Conservation (phyloP, 2,113 vertebrate species). For the Chloropsis hardwickii region DNA sequence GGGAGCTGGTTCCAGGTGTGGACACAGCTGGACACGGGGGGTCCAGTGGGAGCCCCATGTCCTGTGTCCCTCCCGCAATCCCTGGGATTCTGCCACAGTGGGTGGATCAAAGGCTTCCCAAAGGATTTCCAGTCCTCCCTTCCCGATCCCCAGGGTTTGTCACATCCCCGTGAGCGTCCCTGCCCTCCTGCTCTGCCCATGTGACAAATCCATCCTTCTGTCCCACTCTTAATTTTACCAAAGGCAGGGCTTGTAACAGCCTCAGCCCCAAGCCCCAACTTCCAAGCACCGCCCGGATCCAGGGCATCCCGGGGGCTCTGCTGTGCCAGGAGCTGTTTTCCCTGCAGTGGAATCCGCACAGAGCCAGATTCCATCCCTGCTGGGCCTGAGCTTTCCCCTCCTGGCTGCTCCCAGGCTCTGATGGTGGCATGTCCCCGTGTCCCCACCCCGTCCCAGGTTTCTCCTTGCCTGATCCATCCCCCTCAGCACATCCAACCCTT, state of each 20-base stretch:
- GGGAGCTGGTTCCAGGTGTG: background rate
- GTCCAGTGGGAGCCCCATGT: accelerated
- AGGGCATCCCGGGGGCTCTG: accelerated
- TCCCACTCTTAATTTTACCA: background rate
- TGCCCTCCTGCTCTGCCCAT: accelerated
- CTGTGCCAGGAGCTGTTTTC: background rate
- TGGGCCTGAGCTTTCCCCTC: background rate
- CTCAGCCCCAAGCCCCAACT: accelerated
- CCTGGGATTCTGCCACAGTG: background rate
- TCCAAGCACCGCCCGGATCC: accelerated
- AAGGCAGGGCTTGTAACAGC: background rate
- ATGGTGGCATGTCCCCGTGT: background rate
- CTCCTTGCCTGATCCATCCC: background rate
- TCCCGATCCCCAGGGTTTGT: background rate
- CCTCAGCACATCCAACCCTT: background rate
- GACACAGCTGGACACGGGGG: accelerated
- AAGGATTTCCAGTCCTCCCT: background rate
- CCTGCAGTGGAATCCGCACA: background rate
- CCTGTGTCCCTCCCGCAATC: accelerated
- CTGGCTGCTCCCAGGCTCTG: background rate
- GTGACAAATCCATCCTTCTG: background rate
- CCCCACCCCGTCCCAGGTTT: background rate
- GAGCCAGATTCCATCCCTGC: background rate
- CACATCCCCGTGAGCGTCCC: background rate
- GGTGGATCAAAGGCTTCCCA: background rate